Evolutionary conservation across 2,888 invertebrate species (phyloP).

Genomic region (Drosophila bunnanda): DNA sequence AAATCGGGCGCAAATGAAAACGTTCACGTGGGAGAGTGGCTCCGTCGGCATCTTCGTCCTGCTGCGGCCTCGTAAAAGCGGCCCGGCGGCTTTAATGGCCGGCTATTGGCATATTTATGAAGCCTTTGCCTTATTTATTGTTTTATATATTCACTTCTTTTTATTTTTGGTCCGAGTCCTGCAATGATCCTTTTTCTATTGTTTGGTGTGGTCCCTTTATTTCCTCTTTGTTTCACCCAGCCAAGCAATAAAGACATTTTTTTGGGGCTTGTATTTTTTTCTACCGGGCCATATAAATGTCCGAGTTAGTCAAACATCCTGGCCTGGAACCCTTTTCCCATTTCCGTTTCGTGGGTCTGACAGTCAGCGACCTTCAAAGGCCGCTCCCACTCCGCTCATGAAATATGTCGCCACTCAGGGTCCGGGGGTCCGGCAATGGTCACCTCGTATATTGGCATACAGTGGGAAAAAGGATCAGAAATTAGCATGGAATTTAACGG

Average conservation of each 20-base stretch:
- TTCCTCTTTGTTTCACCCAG: slow-evolving; percentile 15
- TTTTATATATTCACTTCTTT: slow-evolving; percentile 41
- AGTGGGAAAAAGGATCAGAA: not conserved
- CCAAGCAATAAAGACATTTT: slow-evolving; percentile 52
- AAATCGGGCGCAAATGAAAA: slow-evolving; percentile 47
- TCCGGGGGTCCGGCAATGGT: slow-evolving; percentile 12
- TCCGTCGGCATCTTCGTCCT: slow-evolving; percentile 9
- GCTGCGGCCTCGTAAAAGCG: slow-evolving; percentile 41
- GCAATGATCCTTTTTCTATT: slow-evolving; percentile 48
- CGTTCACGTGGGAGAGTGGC: slow-evolving; percentile 34
- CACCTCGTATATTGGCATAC: slow-evolving; percentile 13
- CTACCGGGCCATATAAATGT: slow-evolving; percentile 59
- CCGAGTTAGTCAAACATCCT: slow-evolving; percentile 66
- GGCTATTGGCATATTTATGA: slow-evolving; percentile 74
- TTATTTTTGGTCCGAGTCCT: slow-evolving; percentile 14
- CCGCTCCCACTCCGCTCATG: slow-evolving; percentile 42
- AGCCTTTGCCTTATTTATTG: slow-evolving; percentile 63
- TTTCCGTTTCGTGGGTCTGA: slow-evolving; percentile 18
- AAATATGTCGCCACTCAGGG: slow-evolving; percentile 73
- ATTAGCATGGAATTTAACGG: too few species aligned
- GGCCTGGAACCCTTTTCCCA: slow-evolving; percentile 59
- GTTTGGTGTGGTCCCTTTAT: slow-evolving; percentile 20
- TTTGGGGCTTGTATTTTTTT: slow-evolving; percentile 3
- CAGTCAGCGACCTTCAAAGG: slow-evolving; percentile 41
- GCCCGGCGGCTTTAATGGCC: slow-evolving; percentile 60